Conservation (phyloP, 2,113 vertebrate genomes). For the human (Homo sapiens) region DNA sequence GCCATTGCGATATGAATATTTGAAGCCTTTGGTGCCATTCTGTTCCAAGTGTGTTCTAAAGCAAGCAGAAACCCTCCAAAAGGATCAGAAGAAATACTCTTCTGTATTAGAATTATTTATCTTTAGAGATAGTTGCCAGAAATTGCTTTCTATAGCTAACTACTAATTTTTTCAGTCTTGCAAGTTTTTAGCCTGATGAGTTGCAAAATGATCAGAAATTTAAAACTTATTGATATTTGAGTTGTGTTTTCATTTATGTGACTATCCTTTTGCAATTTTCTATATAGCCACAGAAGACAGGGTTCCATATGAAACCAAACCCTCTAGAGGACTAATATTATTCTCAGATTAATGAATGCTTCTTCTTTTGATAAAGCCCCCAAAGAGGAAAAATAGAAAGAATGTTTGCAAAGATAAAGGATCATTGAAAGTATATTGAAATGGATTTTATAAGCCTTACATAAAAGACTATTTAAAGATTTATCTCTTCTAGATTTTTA, state of each 20-base stretch:
- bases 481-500: conserved; percentile 30
- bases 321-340: neutral
- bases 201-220: conserved; percentile 23
- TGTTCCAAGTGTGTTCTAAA: neutral
- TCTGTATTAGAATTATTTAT: neutral
- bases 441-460: conserved; percentile 18
- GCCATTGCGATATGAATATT: neutral
- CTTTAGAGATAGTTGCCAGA: conserved; percentile 3
- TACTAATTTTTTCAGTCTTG: neutral
- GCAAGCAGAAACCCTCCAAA: conserved; percentile 12
- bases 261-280: conserved; percentile 11
- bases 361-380: conserved; percentile 34
- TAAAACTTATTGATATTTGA: conserved; percentile 39
- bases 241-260: conserved; percentile 53
- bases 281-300: neutral
- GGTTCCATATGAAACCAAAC: conserved; percentile 8
- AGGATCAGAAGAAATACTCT: conserved; percentile 26
- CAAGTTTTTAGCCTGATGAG: neutral
- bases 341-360: conserved; percentile 3
- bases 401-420: conserved; percentile 35
- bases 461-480: neutral
- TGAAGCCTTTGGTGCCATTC: neutral
- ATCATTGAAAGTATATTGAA: neutral
- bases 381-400: conserved; percentile 6
- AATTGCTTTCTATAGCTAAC: conserved; percentile 6